A percentile compares a stretch with the other conserved stretches of the same genome.
Evolutionary conservation across 2,113 vertebrate species (phyloP).

Genomic region (Myodes glareolus): DNA sequence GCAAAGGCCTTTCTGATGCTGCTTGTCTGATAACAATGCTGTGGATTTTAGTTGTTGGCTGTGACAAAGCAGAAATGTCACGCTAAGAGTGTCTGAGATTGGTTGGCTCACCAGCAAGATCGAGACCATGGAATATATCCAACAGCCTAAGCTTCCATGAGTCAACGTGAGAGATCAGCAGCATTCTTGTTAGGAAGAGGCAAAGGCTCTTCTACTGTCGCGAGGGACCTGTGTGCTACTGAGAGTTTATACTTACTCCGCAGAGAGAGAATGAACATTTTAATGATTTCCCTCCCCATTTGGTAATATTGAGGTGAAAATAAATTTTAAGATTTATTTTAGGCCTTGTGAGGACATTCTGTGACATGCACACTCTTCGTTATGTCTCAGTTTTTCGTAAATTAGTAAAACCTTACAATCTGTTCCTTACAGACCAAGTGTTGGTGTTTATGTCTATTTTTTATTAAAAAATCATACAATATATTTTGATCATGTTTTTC

Average conservation of each 20-base stretch:
- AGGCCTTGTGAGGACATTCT: background rate
- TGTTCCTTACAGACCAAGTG: background rate
- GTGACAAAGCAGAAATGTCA: background rate
- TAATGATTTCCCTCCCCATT: background rate
- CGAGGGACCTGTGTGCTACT: background rate
- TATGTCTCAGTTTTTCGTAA: background rate
- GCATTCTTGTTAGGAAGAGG: background rate
- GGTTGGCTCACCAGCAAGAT: background rate
- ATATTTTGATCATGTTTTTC: background rate
- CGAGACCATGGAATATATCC: background rate
- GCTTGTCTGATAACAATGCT: background rate
- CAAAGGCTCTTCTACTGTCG: background rate
- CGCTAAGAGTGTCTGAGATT: background rate
- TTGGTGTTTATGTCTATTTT: background rate
- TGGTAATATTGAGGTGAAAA: background rate
- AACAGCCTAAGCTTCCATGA: background rate
- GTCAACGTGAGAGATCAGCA: fast-evolving
- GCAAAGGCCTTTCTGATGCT: background rate
- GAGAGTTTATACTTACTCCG: background rate
- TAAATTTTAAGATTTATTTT: background rate
- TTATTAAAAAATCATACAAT: background rate
- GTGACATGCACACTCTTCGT: background rate
- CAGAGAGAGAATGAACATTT: background rate
- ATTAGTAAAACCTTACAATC: background rate
- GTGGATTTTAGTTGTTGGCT: background rate